Evolutionary conservation across 2,797 vertebrate genomes (phyloP).

Genomic region (Discoglossus pictus): DNA sequence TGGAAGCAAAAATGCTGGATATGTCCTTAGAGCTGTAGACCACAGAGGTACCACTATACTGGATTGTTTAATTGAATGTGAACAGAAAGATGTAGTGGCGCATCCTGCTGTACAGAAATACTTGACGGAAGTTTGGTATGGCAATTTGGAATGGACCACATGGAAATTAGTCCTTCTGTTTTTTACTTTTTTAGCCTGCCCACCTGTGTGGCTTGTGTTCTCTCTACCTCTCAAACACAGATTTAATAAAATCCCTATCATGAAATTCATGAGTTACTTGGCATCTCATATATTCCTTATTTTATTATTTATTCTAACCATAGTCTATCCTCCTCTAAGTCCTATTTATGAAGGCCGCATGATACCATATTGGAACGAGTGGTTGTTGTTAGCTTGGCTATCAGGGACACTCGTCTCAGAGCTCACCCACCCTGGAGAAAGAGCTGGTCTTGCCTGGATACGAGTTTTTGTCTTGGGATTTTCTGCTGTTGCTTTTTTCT

Average conservation of each 20-base stretch:
- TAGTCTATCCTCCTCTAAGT: constrained; percentile 60
- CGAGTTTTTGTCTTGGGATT: constrained; percentile 62
- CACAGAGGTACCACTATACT: constrained; percentile 57
- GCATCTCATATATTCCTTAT: constrained; percentile 66
- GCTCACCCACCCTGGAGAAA: constrained; percentile 59
- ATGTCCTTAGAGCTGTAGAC: constrained; percentile 60
- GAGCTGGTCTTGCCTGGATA: constrained; percentile 62
- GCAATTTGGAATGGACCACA: constrained; percentile 57
- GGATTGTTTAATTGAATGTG: constrained; percentile 62
- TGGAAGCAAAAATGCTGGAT: constrained; percentile 47
- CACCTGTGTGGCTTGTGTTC: constrained; percentile 60
- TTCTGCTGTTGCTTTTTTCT: constrained; percentile 58
- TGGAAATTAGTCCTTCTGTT: constrained; percentile 63
- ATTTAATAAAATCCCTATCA: constrained; percentile 61
- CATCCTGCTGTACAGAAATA: constrained; percentile 65
- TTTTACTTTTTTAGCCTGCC: constrained; percentile 59
- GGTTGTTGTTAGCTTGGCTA: constrained; percentile 63
- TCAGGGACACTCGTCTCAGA: constrained; percentile 63
- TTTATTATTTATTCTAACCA: constrained; percentile 61
- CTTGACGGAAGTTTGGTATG: constrained; percentile 64
- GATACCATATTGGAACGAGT: constrained; percentile 61
- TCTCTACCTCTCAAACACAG: constrained; percentile 62
- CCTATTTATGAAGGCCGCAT: constrained; percentile 55
- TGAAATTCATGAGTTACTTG: constrained; percentile 68
- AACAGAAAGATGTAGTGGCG: constrained; percentile 62